These are phyloP conservation scores for Chymomyza fuscimana DNA, from an alignment of 2,888 invertebrate genomes.

Conservation along the genomic window DNA sequence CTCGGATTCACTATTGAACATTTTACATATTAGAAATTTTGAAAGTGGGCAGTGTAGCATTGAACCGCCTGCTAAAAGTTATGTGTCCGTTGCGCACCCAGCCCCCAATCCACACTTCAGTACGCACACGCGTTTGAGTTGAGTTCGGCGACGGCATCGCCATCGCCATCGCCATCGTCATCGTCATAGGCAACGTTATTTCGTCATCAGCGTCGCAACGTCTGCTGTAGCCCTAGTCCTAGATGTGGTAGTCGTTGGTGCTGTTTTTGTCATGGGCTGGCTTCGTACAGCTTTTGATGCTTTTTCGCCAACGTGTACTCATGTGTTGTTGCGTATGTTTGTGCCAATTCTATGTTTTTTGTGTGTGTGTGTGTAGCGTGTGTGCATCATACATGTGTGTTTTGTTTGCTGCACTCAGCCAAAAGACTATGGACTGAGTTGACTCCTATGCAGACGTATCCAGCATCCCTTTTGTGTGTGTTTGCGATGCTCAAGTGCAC, in stretches of 20 bases:
- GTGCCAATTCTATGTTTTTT: not conserved
- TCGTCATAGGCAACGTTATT: constrained; percentile 31
- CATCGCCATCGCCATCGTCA: constrained; percentile 29
- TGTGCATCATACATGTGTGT: not conserved
- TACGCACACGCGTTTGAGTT: constrained; percentile 64
- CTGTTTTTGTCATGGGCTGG: constrained; percentile 46
- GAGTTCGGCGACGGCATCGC: constrained; percentile 57
- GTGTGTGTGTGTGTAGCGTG: constrained; percentile 17
- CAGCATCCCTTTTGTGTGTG: constrained; percentile 54
- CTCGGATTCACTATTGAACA: constrained; percentile 68
- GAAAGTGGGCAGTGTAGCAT: constrained; percentile 52
- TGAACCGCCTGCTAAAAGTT: constrained; percentile 56
- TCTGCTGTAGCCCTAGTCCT: constrained; percentile 29
- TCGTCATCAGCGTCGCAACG: constrained; percentile 26
- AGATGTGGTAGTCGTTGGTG: constrained; percentile 35
- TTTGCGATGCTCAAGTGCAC: constrained; percentile 68
- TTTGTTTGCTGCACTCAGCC: constrained; percentile 64
- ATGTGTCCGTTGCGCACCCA: constrained; percentile 52
- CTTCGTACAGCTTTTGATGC: constrained; percentile 71
- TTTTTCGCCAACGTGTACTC: constrained; percentile 51
- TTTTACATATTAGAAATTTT: constrained; percentile 75
- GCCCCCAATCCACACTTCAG: constrained; percentile 5
- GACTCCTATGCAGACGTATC: constrained; percentile 8
- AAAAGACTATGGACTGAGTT: constrained; percentile 41
- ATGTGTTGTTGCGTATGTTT: constrained; percentile 10